These are phyloP conservation scores for Philonicus albiceps DNA, from an alignment of 2,888 invertebrate species.

Conservation along the genomic window DNA sequence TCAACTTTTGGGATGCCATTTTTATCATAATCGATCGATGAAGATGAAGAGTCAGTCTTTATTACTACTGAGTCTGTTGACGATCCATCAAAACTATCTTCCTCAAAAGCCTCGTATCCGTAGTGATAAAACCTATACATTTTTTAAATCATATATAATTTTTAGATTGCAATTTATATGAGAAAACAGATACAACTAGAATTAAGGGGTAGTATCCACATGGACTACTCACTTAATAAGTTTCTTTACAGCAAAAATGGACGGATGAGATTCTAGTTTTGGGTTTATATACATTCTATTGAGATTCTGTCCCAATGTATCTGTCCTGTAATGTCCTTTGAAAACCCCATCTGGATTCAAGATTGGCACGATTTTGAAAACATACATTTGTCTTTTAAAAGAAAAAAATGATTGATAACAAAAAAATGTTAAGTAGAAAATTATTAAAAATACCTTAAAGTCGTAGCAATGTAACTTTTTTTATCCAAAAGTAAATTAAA, in stretches of 20 bases:
- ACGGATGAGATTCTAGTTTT: conserved; percentile 76
- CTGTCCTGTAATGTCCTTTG: conserved; percentile 85
- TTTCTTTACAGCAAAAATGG: conserved; percentile 84
- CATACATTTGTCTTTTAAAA: conserved; percentile 68
- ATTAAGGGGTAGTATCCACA: too few species aligned
- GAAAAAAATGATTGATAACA: not conserved
- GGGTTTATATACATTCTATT: conserved; percentile 88
- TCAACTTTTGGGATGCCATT: not conserved
- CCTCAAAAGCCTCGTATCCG: conserved; percentile 66
- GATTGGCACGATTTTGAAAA: conserved; percentile 91
- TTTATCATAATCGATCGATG: not conserved
- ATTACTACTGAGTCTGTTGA: not conserved
- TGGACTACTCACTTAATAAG: conserved; percentile 68
- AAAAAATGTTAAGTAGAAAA: not conserved
- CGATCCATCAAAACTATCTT: conserved; percentile 27
- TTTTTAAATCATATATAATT: not conserved
- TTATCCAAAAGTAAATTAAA: conserved; percentile 78
- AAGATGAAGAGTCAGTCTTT: conserved; percentile 11
- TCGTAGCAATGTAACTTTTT: conserved; percentile 77
- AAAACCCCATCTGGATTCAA: conserved; percentile 92
- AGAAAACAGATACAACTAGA: not conserved
- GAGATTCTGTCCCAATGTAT: conserved; percentile 85
- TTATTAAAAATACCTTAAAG: conserved; percentile 65
- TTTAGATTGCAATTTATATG: not conserved
- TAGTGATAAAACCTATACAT: conserved; percentile 73